Evolutionary conservation across 2,888 invertebrate genomes (phyloP).

Genomic region (Hypomecis atomaria): DNA sequence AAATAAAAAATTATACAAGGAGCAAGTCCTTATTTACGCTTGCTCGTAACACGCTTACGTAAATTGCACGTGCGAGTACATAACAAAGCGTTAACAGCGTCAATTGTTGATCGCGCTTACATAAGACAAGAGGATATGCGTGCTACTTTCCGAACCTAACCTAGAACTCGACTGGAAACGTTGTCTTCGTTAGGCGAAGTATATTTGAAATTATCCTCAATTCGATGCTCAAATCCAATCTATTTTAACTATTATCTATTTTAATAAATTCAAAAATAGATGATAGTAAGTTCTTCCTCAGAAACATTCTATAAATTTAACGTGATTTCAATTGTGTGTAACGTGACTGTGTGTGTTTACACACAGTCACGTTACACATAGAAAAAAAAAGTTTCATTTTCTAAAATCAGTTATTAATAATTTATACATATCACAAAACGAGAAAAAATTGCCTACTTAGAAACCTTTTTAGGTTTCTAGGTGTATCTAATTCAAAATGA

Average conservation of each 20-base stretch:
- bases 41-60: conserved; percentile 31
- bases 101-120: conserved; percentile 34
- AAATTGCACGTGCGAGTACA: conserved; percentile 29
- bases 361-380: no score
- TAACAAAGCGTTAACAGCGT: conserved; percentile 32
- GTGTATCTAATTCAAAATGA: conserved; percentile 16
- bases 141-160: conserved; percentile 14
- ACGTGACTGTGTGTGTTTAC: no score
- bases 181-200: no score
- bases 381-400: no score
- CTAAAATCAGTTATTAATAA: not conserved
- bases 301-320: no score
- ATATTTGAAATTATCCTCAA: no score
- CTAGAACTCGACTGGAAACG: conserved; percentile 11
- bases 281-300: conserved; percentile 2
- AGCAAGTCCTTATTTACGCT: conserved; percentile 21
- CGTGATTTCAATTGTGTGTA: no score
- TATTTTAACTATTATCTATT: no score
- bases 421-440: not conserved
- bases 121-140: conserved; percentile 31
- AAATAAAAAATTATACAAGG: conserved; percentile 10
- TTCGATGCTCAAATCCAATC: no score
- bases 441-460: conserved; percentile 19
- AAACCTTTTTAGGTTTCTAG: not conserved
- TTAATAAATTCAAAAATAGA: no score